phyloP scores from a whole-genome alignment of 2,113 vertebrate genomes.

The Equus przewalskii region DNA sequence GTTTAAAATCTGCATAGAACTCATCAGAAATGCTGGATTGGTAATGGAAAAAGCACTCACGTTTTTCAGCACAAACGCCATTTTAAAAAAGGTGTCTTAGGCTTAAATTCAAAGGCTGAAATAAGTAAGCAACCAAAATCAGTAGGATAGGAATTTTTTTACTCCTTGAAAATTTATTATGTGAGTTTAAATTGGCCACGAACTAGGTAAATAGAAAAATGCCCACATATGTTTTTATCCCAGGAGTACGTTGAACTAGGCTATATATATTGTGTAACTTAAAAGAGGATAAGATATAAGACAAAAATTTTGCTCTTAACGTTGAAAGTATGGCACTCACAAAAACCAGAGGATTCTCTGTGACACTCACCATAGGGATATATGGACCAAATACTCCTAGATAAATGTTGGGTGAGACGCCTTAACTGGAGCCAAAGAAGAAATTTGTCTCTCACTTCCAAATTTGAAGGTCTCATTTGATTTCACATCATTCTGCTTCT shows the following conservation, averaged over 20 bases:
- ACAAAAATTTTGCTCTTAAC: neutral
- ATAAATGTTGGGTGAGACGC: neutral
- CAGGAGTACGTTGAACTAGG: neutral
- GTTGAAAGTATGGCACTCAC: slow-evolving; percentile 45
- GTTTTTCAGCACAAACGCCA: neutral
- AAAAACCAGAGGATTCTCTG: slow-evolving; percentile 30
- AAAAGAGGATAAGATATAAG: neutral
- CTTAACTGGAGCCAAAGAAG: neutral
- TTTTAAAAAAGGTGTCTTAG: neutral
- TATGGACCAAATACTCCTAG: neutral
- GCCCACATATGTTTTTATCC: slow-evolving; percentile 2
- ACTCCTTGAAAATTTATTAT: slow-evolving; percentile 53
- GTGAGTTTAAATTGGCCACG: slow-evolving; percentile 15
- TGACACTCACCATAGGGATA: neutral
- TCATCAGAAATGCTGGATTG: neutral
- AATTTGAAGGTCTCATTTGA: neutral
- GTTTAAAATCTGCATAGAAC: neutral
- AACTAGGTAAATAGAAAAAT: slow-evolving; percentile 47
- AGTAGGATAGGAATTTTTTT: neutral
- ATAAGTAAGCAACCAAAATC: slow-evolving; percentile 23
- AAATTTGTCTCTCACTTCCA: neutral
- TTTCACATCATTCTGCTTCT: neutral
- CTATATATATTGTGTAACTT: slow-evolving; percentile 15
- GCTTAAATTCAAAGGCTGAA: slow-evolving; percentile 19
- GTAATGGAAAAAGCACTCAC: neutral